A percentile compares a stretch with the other conserved stretches of the same genome.
Conservation (phyloP, 2,797 vertebrate species). For the Pseudopleuronectes americanus region DNA sequence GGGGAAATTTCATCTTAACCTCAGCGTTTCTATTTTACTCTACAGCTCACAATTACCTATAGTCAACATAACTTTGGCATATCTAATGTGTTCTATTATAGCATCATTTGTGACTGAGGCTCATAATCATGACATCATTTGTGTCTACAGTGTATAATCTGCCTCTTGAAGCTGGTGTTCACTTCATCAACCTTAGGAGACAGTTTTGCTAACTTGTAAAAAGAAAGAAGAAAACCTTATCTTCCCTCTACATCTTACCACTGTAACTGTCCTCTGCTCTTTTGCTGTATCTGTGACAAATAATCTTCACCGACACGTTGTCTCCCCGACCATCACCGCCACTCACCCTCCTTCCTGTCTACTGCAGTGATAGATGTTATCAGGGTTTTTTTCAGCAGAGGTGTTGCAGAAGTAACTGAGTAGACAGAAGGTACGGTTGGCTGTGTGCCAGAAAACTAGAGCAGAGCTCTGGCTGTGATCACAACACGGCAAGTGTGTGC, state of each 20-base stretch:
- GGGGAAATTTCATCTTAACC: constrained; percentile 26
- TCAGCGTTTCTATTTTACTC: constrained; percentile 11
- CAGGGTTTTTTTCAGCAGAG: constrained; percentile 53
- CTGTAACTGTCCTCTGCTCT: constrained; percentile 32
- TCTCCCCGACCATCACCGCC: not conserved
- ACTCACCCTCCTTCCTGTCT: constrained; percentile 16
- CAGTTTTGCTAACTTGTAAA: constrained; percentile 14
- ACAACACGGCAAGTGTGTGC: constrained; percentile 41
- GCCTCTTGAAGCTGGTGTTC: constrained; percentile 11
- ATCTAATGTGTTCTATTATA: constrained; percentile 25
- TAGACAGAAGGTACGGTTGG: constrained; percentile 52
- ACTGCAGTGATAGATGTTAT: constrained; percentile 56
- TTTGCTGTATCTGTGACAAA: constrained; percentile 49
- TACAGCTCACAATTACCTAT: constrained; percentile 3
- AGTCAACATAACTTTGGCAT: constrained; percentile 12
- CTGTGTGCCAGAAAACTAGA: constrained; percentile 45
- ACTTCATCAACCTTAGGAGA: constrained; percentile 24
- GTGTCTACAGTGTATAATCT: constrained; percentile 38
- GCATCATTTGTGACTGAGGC: constrained; percentile 34
- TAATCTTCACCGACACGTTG: constrained; percentile 45
- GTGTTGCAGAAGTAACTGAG: constrained; percentile 46
- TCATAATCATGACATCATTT: constrained; percentile 28
- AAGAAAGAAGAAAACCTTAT: not conserved
- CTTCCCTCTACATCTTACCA: not conserved
- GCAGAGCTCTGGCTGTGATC: constrained; percentile 46